A percentile compares a stretch with the other conserved stretches of the same genome.
Evolutionary conservation across 2,113 vertebrate species (phyloP).

Genomic region (Cygnus buccinator): DNA sequence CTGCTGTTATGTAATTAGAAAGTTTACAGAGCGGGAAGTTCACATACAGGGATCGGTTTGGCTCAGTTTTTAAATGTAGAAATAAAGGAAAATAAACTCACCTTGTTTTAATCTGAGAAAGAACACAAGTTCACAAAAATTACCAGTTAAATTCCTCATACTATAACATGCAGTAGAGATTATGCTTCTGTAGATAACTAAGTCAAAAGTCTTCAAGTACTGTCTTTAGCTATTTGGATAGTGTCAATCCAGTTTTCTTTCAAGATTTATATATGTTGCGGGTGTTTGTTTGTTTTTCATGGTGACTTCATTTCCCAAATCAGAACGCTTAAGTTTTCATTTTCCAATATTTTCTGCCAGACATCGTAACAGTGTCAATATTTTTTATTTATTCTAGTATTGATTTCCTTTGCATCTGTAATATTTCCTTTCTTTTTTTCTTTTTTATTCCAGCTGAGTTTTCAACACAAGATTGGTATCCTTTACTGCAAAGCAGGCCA

Average conservation of each 20-base stretch:
- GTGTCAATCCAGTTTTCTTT: background rate
- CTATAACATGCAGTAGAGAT: background rate
- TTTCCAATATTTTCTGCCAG: background rate
- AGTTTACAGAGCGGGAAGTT: background rate
- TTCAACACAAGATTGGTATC: constrained; percentile 97
- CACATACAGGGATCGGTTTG: background rate
- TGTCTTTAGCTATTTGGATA: background rate
- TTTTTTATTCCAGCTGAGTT: constrained; percentile 89
- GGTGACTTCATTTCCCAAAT: background rate
- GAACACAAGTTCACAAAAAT: background rate
- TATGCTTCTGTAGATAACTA: background rate
- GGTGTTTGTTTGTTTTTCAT: background rate
- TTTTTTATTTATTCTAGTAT: background rate
- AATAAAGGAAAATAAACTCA: background rate
- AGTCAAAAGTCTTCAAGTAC: background rate
- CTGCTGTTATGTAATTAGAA: background rate
- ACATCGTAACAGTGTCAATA: background rate
- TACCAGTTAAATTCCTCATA: background rate
- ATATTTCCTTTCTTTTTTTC: background rate
- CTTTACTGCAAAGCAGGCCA: constrained; percentile 96
- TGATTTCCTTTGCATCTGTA: background rate
- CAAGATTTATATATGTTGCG: background rate
- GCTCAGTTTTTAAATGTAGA: background rate
- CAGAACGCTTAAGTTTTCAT: background rate
- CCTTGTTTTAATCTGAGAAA: background rate